Evolutionary conservation across 2,888 invertebrate species (phyloP), one percentile per base, ranked within the genome.

Genomic region (Schizaphis graminum): DNA sequence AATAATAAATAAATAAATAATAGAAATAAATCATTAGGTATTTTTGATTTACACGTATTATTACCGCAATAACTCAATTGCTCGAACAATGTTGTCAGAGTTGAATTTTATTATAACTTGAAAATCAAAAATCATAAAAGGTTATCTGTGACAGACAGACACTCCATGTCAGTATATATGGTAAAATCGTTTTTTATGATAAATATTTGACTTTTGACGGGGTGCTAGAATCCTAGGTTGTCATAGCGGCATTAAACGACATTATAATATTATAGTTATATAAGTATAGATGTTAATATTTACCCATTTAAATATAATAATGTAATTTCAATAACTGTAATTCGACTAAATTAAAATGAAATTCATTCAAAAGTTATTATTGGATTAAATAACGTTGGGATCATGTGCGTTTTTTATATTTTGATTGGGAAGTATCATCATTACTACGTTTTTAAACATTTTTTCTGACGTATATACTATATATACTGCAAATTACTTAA

Each of bases 81-180:
- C 21, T 35, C 1, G 35, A 21, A 21, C 35, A 77, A 77, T 41
- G 77, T 77, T 35, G 77, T 21, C 2, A 21, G 77, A 35, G 21
- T 77, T 10, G 21, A 77, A 77, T 35, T 77, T 35, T 21, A 77
- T 77, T 35, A 21, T 77, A 77, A 35, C 77, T 77, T 77, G 35
- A 67, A n/a, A 35, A 77, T 21, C 67, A 35, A 41, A 57, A 44
- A 88, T 8, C 26, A 28, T 47, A 11, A n/a, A n/a, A 61, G n/a
- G n/a, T 91, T 91, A 91, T 91, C 77, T 47, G 67, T 77, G 91
- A 77, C 91, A 67, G n/a, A 49, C n/a, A 49, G 47, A 77, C 67
- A n/a, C 35, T 77, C 49, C 49, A 5, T 91, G 77, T 77, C 47
- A 47, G 91, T n/a, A 35, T 24, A 35, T 35, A 13, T 11, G 85